phyloP scores from a whole-genome alignment of 1,140 invertebrate species.

The Tribolium madens region DNA sequence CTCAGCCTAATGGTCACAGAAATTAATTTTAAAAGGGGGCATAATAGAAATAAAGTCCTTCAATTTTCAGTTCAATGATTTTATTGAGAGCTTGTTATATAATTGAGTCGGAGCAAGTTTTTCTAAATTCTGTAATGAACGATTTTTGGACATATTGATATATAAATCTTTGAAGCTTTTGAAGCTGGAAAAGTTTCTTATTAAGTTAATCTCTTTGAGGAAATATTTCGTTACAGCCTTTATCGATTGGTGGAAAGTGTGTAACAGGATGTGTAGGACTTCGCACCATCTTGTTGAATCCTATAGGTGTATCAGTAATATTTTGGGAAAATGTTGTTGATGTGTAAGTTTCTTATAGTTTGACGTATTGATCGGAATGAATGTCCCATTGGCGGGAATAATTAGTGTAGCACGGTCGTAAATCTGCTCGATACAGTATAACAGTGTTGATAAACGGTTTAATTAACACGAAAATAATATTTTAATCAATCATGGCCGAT shows the following conservation, averaged over 20 bases:
- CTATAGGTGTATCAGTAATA: neutral
- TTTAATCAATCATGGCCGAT: conserved; percentile 34
- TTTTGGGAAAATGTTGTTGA: neutral
- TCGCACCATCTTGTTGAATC: neutral
- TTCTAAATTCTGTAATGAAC: neutral
- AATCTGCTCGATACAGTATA: neutral
- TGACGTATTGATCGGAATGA: neutral
- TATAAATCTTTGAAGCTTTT: neutral
- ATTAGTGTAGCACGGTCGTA: conserved; percentile 1
- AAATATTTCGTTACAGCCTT: neutral
- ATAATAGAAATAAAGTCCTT: neutral
- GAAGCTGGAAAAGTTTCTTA: neutral
- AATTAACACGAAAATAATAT: conserved; percentile 39
- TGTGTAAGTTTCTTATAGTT: neutral
- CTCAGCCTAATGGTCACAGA: neutral
- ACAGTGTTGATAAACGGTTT: conserved; percentile 35
- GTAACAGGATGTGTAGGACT: neutral
- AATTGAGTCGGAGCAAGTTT: neutral
- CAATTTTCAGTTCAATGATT: neutral
- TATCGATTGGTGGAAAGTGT: neutral
- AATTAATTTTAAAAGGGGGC: neutral
- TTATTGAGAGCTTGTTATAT: neutral
- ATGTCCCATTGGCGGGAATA: neutral
- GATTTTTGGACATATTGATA: neutral
- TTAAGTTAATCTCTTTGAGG: neutral